A percentile compares a stretch with the other conserved stretches of the same genome.
Conservation (phyloP, 2,888 invertebrate species). For the Tortrix viridana region DNA sequence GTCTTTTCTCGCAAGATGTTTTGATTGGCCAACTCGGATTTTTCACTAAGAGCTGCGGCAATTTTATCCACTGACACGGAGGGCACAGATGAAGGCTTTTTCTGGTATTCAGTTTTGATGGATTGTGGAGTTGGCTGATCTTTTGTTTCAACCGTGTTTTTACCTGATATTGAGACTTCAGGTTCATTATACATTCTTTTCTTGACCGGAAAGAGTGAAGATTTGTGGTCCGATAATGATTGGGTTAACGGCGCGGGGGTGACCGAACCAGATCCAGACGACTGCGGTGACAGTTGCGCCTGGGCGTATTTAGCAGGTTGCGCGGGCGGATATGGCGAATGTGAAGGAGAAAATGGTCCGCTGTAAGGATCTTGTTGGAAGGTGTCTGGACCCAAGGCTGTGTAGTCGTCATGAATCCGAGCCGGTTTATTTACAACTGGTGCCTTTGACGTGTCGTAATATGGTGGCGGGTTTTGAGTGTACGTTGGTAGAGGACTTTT, state of each 20-base stretch:
- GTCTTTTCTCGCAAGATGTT: conserved; percentile 64
- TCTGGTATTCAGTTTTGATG: conserved; percentile 62
- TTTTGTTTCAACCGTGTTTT: conserved; percentile 58
- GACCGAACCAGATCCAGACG: conserved; percentile 48
- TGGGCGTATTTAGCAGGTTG: conserved; percentile 65
- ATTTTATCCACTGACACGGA: conserved; percentile 70
- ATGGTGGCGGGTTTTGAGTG: conserved; percentile 79
- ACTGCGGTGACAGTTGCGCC: conserved; percentile 60
- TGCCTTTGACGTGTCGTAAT: conserved; percentile 85
- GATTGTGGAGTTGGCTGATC: conserved; percentile 47
- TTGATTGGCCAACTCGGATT: conserved; percentile 68
- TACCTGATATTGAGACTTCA: conserved; percentile 59
- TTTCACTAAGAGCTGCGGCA: conserved; percentile 70
- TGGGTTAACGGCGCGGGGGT: conserved; percentile 55
- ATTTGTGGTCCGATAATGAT: conserved; percentile 60
- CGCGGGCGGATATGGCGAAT: conserved; percentile 67
- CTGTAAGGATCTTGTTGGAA: conserved; percentile 81
- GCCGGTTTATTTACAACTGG: conserved; percentile 72
- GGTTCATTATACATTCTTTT: conserved; percentile 85
- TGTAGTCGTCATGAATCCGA: conserved; percentile 83
- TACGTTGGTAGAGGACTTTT: conserved; percentile 76
- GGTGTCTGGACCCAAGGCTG: conserved; percentile 79
- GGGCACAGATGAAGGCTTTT: conserved; percentile 52
- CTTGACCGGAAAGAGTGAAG: conserved; percentile 85
- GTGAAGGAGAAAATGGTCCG: conserved; percentile 68